Conservation (phyloP, 2,113 vertebrate genomes). For the Tauraco erythrolophus region DNA sequence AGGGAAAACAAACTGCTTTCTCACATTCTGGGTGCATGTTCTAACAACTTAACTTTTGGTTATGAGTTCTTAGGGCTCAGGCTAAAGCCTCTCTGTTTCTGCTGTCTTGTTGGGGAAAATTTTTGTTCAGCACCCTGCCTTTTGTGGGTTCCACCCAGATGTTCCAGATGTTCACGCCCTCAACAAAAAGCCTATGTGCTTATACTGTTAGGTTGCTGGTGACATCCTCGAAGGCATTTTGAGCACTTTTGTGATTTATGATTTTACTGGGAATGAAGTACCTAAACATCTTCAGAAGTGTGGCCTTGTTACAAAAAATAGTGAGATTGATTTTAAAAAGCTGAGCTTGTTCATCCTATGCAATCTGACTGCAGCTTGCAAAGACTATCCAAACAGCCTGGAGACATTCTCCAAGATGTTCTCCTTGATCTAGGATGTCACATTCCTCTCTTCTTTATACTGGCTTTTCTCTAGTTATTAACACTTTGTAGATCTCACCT, state of each 20-base stretch:
- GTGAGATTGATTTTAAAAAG: neutral
- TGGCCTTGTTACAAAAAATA: neutral
- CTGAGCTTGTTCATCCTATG: neutral
- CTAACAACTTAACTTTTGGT: neutral
- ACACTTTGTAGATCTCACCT: neutral
- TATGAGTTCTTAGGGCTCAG: neutral
- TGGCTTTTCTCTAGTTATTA: neutral
- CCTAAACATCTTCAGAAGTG: neutral
- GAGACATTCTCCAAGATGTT: neutral
- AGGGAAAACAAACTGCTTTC: neutral
- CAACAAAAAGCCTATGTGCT: neutral
- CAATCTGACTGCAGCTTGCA: neutral
- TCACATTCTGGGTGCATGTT: neutral
- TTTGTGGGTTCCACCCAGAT: neutral
- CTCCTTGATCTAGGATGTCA: neutral
- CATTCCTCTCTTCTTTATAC: neutral
- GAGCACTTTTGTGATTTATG: neutral
- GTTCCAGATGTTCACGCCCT: neutral
- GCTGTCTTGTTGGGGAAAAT: accelerated
- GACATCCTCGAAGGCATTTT: neutral
- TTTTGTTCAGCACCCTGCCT: neutral
- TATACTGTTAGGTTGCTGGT: neutral
- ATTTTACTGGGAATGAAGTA: neutral
- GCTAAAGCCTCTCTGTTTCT: neutral
- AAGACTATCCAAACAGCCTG: neutral